Evolutionary conservation across 2,888 invertebrate species (phyloP), one percentile per base, ranked within the genome.

Genomic region (Tuta absoluta): DNA sequence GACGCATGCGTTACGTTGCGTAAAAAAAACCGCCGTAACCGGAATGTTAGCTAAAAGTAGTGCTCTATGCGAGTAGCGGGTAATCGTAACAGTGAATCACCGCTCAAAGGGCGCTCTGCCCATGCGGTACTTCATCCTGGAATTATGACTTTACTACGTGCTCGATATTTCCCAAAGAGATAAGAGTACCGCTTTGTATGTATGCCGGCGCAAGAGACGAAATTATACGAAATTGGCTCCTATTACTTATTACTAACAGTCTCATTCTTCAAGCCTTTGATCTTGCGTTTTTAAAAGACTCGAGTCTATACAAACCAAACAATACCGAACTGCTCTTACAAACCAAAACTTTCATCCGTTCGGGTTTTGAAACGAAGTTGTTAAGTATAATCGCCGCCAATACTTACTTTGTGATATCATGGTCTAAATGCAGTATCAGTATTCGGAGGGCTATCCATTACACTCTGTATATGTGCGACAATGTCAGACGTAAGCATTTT

Each of bases 141-240:
- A 89, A 86, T 87, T 89, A 89, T 88, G 87, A 85, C 79, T 87
- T 87, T 86, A 75, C 75, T 80, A 89, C 89, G 89, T 89, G 89
- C 86, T 77, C 82, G 86, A 89, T 89, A 85, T n/a, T 83, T 41
- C 79, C 70, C 74, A 81, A 86, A 81, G 84, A 87, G 89, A 89
- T 89, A 87, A 86, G 82, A 83, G 84, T 85, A 82, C 79, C 80
- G 77, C 82, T 84, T 84, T 81, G 80, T 86, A 80, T 82, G 77
- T 85, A 83, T 84, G 79, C 75, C 72, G 79, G 80, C 81, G 79
- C 81, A 86, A 79, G 76, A 78, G 76, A 75, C 76, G 75, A 77
- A 84, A 84, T 84, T 81, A 82, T 78, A 28, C 23, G 23, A 4
- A 53, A 23, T 53, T 23, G 21, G 17, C 75, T 72, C 73, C 79